These are phyloP conservation scores for Sebastes oblongus DNA, from an alignment of 2,797 vertebrate genomes.

Conservation along the genomic window DNA sequence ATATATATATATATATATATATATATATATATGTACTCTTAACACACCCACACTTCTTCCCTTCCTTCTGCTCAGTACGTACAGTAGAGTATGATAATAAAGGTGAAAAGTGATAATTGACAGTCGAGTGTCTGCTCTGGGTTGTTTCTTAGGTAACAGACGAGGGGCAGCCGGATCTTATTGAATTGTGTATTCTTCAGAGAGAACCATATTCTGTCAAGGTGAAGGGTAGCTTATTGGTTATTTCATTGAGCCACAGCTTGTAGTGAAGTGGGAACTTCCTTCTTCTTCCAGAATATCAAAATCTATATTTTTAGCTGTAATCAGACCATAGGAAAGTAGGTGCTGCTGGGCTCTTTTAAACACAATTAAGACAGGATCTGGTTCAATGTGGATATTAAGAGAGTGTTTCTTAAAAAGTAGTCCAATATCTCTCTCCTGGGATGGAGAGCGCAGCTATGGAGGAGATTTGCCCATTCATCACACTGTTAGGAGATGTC, in stretches of 20 bases:
- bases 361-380: background rate
- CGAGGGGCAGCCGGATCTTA: background rate
- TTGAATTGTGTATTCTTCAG: background rate
- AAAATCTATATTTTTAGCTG: background rate
- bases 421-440: background rate
- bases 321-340: no score
- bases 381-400: background rate
- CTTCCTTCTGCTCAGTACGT: no score
- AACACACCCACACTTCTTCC: background rate
- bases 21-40: background rate
- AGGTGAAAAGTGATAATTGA: background rate
- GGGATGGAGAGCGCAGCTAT: background rate
- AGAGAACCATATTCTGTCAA: background rate
- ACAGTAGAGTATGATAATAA: background rate
- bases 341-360: background rate
- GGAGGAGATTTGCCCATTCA: background rate
- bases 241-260: background rate
- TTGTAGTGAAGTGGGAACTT: background rate
- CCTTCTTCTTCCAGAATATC: background rate
- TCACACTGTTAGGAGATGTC: background rate
- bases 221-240: background rate
- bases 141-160: background rate
- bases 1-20: background rate
- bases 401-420: background rate
- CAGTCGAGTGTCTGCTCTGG: background rate